These are phyloP conservation scores for Pseudopleuronectes americanus DNA, from an alignment of 2,797 vertebrate species.

Conservation along the genomic window DNA sequence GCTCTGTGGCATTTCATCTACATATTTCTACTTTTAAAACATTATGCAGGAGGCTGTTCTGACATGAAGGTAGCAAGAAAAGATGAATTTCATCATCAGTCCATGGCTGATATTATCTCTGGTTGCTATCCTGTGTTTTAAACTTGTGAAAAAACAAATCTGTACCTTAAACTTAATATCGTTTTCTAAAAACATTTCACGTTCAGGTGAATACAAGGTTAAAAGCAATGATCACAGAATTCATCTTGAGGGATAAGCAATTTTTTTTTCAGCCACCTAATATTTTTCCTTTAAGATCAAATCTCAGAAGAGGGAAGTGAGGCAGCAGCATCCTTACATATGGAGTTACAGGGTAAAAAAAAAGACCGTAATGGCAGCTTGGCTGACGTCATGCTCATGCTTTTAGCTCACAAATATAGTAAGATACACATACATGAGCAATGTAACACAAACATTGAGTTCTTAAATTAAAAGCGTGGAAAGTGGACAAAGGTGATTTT, in stretches of 20 bases:
- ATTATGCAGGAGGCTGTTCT: conserved; percentile 33
- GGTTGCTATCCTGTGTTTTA: not conserved
- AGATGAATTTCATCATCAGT: not conserved
- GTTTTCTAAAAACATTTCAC: not conserved
- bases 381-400: conserved; percentile 65
- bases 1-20: conserved; percentile 7
- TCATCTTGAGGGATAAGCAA: conserved; percentile 1
- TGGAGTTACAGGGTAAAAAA: conserved; percentile 27
- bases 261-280: conserved; percentile 1
- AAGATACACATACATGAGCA: conserved; percentile 27
- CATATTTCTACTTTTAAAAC: conserved; percentile 24
- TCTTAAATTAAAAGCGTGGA: conserved; percentile 30
- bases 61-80: conserved; percentile 23
- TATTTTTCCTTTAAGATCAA: conserved; percentile 9
- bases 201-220: conserved; percentile 15
- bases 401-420: conserved; percentile 41
- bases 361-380: conserved; percentile 20
- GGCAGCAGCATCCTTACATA: conserved; percentile 43
- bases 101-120: not conserved
- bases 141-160: not conserved
- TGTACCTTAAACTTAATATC: not conserved
- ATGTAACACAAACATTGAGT: conserved; percentile 29
- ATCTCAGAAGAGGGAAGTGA: conserved; percentile 13
- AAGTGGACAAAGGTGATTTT: conserved; percentile 13
- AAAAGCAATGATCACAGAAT: conserved; percentile 15